These are phyloP conservation scores for Pelodiscus sinensis DNA, from an alignment of 2,113 vertebrate genomes.

Conservation along the genomic window DNA sequence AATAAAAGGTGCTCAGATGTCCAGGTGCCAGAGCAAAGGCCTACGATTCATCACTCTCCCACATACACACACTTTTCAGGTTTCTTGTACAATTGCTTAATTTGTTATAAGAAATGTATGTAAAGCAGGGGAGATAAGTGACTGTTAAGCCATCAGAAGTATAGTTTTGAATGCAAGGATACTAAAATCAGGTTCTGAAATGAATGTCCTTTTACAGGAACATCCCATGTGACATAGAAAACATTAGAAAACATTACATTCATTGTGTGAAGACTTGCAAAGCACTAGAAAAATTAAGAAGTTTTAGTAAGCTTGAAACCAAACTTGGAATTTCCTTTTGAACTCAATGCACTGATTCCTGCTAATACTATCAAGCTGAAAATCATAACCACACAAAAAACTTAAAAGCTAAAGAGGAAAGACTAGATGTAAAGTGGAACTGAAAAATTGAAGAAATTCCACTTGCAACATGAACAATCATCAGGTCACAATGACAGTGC, in stretches of 20 bases:
- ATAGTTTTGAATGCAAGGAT: neutral
- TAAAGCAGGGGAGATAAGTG: neutral
- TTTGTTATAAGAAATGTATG: fast-evolving
- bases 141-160: neutral
- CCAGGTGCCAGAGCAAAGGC: neutral
- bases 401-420: neutral
- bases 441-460: slow-evolving; percentile 47
- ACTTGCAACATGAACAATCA: neutral
- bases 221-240: neutral
- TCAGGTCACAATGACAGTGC: neutral
- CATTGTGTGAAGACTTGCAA: neutral
- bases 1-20: neutral
- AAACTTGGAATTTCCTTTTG: slow-evolving; percentile 12
- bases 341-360: neutral
- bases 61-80: neutral
- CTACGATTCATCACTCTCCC: neutral
- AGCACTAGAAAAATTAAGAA: neutral
- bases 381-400: neutral
- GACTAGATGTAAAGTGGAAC: slow-evolving; percentile 25
- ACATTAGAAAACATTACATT: neutral
- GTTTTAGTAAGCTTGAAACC: neutral
- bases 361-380: neutral
- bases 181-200: neutral
- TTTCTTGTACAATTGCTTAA: neutral
- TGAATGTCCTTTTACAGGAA: neutral